A percentile compares a stretch with the other conserved stretches of the same genome.
These are phyloP conservation scores for Diarsia mendica DNA, from an alignment of 2,888 invertebrate species.

Conservation along the genomic window DNA sequence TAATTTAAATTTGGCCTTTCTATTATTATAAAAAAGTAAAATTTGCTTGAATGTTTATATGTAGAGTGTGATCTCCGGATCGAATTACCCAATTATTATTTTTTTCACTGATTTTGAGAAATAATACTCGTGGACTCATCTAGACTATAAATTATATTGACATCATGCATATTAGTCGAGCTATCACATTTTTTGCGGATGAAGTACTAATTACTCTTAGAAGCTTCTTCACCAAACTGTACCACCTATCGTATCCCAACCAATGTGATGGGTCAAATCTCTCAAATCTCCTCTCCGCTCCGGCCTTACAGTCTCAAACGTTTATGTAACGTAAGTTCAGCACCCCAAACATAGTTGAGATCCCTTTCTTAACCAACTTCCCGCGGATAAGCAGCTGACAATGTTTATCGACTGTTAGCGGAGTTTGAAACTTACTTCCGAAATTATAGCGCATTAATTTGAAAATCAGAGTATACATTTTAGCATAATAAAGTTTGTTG, in stretches of 20 bases:
- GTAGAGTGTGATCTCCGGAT: no score
- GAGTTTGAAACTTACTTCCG: slow-evolving; percentile 44
- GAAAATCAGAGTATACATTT: slow-evolving; percentile 36
- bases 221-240: background rate
- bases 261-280: background rate
- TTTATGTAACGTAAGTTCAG: slow-evolving; percentile 42
- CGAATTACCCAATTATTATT: no score
- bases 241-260: background rate
- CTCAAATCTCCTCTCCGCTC: background rate
- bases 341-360: slow-evolving; percentile 42
- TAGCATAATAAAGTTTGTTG: slow-evolving; percentile 26
- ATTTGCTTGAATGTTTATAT: no score
- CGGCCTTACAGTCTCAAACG: background rate
- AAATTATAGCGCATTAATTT: slow-evolving; percentile 52
- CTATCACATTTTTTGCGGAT: no score
- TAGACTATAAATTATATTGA: no score
- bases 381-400: slow-evolving; percentile 56
- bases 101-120: no score
- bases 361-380: slow-evolving; percentile 47
- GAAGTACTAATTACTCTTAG: no score
- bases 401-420: slow-evolving; percentile 55
- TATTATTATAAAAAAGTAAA: no score
- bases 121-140: no score
- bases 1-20: no score
- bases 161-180: no score